Base-by-base conservation (phyloP, 2,888 invertebrate genomes). In the Nycteola revayana region DNA sequence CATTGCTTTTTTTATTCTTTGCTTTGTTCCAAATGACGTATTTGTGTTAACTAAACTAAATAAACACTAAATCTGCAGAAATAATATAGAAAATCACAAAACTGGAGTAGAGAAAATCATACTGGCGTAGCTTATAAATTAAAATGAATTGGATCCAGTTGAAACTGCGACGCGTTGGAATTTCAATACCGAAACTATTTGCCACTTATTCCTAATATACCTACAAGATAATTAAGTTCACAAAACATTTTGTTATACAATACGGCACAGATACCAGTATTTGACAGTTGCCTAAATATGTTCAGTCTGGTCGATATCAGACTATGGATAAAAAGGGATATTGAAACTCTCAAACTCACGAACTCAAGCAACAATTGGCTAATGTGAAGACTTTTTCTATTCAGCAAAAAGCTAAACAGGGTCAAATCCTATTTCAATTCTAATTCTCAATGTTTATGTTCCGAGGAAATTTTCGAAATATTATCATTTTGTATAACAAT, bases 401-500 rank as follows among this genome's bases (percentile, higher is more conserved):
- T 55, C 48, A 59, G 56, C 60, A 55, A 59, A 50, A 55, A n/a
- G 47, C 39, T 59, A 59, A 43, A 59, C 35, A 48, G 56, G 40
- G 43, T 50, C 51, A 42, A 30, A 55, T 44, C 56, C 36, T 50
- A 36, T 50, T 55, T 42, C 43, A 44, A 47, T 41, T 39, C 39
- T 36, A 44, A 31, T 37, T 50, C 22, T 33, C 41, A 28, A 39
- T 60, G 41, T 40, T 38, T 42, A 36, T 42, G 43, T 45, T 46
- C 39, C n/a, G 18, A 9, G 20, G 29, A 28, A 32, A 37, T 41
- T 46, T 37, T 10, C 10, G 33, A 36, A 40, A 58, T 35, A 51
- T 32, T 39, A n/a, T 36, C 31, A 27, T 36, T 47, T 31, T 28
- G 28, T 41, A 25, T 33, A n/a, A n/a, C n/a, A n/a, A n/a, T n/a